Evolutionary conservation across 2,888 invertebrate genomes (phyloP).

Genomic region (Troides oblongomaculatus): DNA sequence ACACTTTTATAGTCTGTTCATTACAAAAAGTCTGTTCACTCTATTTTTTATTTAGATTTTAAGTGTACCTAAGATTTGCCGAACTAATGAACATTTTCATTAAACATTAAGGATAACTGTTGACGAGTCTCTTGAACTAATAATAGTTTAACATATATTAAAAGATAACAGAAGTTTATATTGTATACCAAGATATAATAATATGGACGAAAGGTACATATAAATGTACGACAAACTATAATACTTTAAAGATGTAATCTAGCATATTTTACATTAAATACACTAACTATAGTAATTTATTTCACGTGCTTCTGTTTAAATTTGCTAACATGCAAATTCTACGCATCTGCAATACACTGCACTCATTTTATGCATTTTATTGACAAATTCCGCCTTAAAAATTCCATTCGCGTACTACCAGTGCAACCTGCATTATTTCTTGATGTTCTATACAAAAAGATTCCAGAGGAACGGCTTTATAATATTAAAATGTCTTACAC

Average conservation of each 20-base stretch:
- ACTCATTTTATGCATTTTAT: constrained; percentile 30
- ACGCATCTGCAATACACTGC: constrained; percentile 22
- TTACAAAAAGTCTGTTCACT: background rate
- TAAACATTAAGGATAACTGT: too few species aligned
- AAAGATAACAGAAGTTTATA: too few species aligned
- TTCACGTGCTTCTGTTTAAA: constrained; percentile 26
- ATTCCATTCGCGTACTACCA: constrained; percentile 28
- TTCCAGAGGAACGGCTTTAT: constrained; percentile 11
- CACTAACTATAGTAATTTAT: constrained; percentile 14
- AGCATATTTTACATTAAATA: constrained; percentile 19
- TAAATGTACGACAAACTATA: background rate
- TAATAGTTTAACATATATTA: too few species aligned
- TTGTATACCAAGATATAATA: too few species aligned
- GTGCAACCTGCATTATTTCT: constrained; percentile 32
- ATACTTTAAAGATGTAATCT: background rate
- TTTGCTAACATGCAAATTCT: constrained; percentile 27
- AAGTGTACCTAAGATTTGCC: background rate
- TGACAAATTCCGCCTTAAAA: constrained; percentile 29
- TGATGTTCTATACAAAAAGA: constrained; percentile 16
- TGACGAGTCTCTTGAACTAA: too few species aligned
- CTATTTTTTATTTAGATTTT: background rate
- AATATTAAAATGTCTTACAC: constrained; percentile 14
- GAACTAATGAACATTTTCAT: background rate
- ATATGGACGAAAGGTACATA: too few species aligned
- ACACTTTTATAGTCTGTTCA: background rate